Percentiles rank a stretch among this genome's conserved stretches.
These are phyloP conservation scores for Hemithea aestivaria DNA, from an alignment of 2,888 invertebrate genomes.

Conservation along the genomic window DNA sequence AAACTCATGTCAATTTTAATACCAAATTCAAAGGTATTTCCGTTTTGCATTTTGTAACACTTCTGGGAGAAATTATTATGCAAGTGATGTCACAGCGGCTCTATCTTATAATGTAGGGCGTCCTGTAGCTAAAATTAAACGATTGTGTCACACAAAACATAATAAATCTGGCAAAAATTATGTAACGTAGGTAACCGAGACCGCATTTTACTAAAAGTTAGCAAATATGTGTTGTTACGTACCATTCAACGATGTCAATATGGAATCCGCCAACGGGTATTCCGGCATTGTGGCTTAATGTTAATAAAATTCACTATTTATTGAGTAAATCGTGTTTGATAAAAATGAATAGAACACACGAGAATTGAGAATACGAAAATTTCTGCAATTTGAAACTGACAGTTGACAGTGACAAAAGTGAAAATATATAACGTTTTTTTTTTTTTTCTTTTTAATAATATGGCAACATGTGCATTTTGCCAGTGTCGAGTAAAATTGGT, in stretches of 20 bases:
- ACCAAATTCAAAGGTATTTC: slow-evolving; percentile 47
- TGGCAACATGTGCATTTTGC: too few relatives aligned
- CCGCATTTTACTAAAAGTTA: slow-evolving; percentile 12
- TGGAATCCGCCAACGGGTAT: slow-evolving; percentile 56
- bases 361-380: too few relatives aligned
- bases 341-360: too few relatives aligned
- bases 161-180: slow-evolving; percentile 61
- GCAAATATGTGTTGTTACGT: slow-evolving; percentile 9
- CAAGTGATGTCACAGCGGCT: slow-evolving; percentile 40
- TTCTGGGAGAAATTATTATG: slow-evolving; percentile 21
- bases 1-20: slow-evolving; percentile 31
- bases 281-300: slow-evolving; percentile 53
- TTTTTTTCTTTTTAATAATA: too few relatives aligned
- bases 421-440: too few relatives aligned
- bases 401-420: too few relatives aligned
- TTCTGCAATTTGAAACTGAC: too few relatives aligned
- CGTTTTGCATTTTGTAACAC: slow-evolving; percentile 37
- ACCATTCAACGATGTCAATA: slow-evolving; percentile 64
- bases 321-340: too few relatives aligned
- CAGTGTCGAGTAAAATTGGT: too few relatives aligned
- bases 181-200: slow-evolving; percentile 47
- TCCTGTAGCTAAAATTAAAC: slow-evolving; percentile 68
- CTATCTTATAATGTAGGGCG: slow-evolving; percentile 48
- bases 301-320: too few relatives aligned
- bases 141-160: slow-evolving; percentile 57